Base-by-base conservation (phyloP, 2,797 vertebrate species). In the Sarcophilus harrisii region DNA sequence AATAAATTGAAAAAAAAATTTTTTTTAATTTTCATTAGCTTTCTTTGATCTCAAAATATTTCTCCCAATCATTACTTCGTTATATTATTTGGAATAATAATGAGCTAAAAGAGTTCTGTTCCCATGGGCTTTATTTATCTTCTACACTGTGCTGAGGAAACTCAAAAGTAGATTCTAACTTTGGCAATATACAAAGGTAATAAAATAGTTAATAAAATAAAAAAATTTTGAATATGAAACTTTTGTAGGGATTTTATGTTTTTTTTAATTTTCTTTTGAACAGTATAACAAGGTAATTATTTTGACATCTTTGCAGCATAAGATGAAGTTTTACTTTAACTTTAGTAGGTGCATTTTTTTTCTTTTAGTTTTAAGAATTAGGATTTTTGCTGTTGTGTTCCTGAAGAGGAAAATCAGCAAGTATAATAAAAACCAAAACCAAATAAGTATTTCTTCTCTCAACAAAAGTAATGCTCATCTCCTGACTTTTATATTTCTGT, bases 41-140 rank as follows among this genome's bases (percentile, higher is more conserved):
- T 92, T 94, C 45, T 60, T 91, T 73, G 9, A 94, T 95, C 49
- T 92, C 52, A 57, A 73, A 73, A 73, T 90, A 30, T 92, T 93
- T 93, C 45, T 95, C 66, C 59, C 91, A 54, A 38, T 95, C 59
- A 57, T 49, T 90, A 89, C 28, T 55, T 73, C 92, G 27, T 29
- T 57, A 57, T 38, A 73, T 91, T 45, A 28, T 2, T 5, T 90
- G 55, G 91, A 45, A 94, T 32, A 45, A 16, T 90, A 90, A 58
- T 93, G 16, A 18, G 89, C 32, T 92, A 89, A 93, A 94, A 90
- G 57, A 93, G n/a, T 45, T 91, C 12, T 52, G 3, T 38, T 58
- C 32, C 59, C 28, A 66, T 52, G 38, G 66, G 3, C 73, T 87
- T 87, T 87, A 11, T 21, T 49, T 87, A 27, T 49, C 13, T 87